phyloP scores from a whole-genome alignment of 2,888 invertebrate species.

The Epicampocera succincta region DNA sequence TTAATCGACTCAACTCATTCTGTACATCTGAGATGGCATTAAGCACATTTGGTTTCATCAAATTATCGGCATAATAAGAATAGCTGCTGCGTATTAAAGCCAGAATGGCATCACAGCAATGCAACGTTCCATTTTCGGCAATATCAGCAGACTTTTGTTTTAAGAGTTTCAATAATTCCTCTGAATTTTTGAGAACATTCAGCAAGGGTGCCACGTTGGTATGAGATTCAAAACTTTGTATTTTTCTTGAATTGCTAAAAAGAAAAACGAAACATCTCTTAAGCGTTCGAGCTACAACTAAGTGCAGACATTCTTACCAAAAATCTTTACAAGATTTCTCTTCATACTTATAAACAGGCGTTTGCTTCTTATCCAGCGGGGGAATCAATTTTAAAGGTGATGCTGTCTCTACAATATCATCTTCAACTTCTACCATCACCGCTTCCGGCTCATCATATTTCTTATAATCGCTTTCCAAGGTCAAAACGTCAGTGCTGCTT shows the following conservation, averaged over 20 bases:
- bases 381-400: conserved; percentile 86
- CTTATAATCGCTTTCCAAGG: conserved; percentile 77
- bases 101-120: conserved; percentile 74
- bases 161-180: conserved; percentile 75
- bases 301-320: conserved; percentile 80
- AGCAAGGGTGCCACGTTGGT: conserved; percentile 78
- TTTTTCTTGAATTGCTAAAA: conserved; percentile 77
- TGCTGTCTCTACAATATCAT: conserved; percentile 90
- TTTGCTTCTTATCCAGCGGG: conserved; percentile 85
- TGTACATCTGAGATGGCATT: conserved; percentile 79
- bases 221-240: conserved; percentile 80
- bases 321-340: conserved; percentile 84
- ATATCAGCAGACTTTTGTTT: conserved; percentile 74
- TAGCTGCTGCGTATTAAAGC: conserved; percentile 77
- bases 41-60: conserved; percentile 77
- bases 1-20: conserved; percentile 75
- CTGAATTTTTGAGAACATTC: conserved; percentile 76
- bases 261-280: background rate
- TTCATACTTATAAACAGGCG: conserved; percentile 88
- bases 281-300: background rate
- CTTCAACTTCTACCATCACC: conserved; percentile 90
- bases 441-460: conserved; percentile 85
- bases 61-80: conserved; percentile 76
- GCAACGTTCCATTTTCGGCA: conserved; percentile 73
- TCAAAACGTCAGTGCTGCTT: conserved; percentile 76